A percentile compares a stretch with the other conserved stretches of the same genome.
These are phyloP conservation scores for Campaea margaritaria DNA, from an alignment of 2,888 invertebrate species.

Conservation along the genomic window DNA sequence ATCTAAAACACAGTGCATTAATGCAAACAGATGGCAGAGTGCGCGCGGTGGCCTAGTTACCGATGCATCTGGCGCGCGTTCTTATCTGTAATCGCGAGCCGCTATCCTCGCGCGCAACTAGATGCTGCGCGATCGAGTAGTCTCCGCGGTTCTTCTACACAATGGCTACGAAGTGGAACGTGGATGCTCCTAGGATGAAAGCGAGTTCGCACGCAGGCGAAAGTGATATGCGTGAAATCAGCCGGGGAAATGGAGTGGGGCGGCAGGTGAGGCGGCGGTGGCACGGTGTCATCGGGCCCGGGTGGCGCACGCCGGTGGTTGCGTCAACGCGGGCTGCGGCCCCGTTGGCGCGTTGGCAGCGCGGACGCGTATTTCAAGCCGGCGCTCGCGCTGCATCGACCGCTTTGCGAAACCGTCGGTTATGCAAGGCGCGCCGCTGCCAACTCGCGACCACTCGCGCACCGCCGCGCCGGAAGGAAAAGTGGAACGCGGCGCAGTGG, in stretches of 20 bases:
- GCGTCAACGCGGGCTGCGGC: conserved; percentile 67
- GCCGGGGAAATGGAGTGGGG: conserved; percentile 65
- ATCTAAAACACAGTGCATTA: conserved; percentile 58
- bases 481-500: conserved; percentile 84
- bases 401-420: conserved; percentile 83
- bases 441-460: conserved; percentile 78
- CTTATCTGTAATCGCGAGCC: conserved; percentile 60
- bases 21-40: conserved; percentile 71
- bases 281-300: conserved; percentile 25
- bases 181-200: conserved; percentile 70
- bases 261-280: conserved; percentile 56
- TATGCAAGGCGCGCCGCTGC: conserved; percentile 84
- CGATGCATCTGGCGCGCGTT: conserved; percentile 71
- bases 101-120: conserved; percentile 9
- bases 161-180: conserved; percentile 51
- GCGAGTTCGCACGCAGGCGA: conserved; percentile 70
- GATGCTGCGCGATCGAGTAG: conserved; percentile 38
- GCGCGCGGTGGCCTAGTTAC: conserved; percentile 74
- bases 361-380: conserved; percentile 81
- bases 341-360: conserved; percentile 73
- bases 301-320: conserved; percentile 50
- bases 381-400: conserved; percentile 75
- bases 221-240: conserved; percentile 79
- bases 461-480: conserved; percentile 82
- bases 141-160: conserved; percentile 15